These are phyloP conservation scores for Agrotis exclamationis DNA, from an alignment of 2,888 invertebrate genomes.

Conservation along the genomic window DNA sequence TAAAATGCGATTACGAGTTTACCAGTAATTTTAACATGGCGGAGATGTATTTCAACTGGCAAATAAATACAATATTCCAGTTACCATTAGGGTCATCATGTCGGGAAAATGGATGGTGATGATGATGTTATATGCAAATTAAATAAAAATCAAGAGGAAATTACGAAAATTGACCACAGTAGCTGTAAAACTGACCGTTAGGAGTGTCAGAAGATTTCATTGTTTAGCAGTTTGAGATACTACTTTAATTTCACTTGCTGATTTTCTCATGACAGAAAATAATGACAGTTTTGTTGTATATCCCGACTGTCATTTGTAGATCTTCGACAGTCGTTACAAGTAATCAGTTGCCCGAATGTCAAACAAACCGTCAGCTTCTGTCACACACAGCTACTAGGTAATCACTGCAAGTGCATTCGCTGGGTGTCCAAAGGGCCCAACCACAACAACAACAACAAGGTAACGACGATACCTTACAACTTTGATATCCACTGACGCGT, in stretches of 20 bases:
- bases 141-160: constrained; percentile 48
- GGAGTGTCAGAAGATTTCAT: neutral
- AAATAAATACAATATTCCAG: constrained; percentile 58
- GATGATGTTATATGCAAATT: constrained; percentile 47
- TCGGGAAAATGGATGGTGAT: constrained; percentile 16
- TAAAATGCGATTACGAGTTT: constrained; percentile 67
- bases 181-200: neutral
- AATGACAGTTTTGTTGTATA: too few relatives aligned
- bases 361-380: too few relatives aligned
- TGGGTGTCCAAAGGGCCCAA: too few relatives aligned
- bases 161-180: constrained; percentile 2
- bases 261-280: neutral
- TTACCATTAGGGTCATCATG: constrained; percentile 39
- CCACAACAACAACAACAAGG: too few relatives aligned
- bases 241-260: neutral
- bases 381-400: too few relatives aligned
- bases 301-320: too few relatives aligned
- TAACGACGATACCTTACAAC: too few relatives aligned
- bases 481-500: too few relatives aligned
- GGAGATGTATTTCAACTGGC: constrained; percentile 59
- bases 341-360: too few relatives aligned
- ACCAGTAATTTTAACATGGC: constrained; percentile 54
- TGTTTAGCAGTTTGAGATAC: neutral
- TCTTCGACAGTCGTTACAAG: too few relatives aligned
- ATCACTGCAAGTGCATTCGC: too few relatives aligned